Evolutionary conservation across 2,888 invertebrate genomes (phyloP), one percentile per base, ranked within the genome.

Genomic region (Synanthedon formicaeformis): DNA sequence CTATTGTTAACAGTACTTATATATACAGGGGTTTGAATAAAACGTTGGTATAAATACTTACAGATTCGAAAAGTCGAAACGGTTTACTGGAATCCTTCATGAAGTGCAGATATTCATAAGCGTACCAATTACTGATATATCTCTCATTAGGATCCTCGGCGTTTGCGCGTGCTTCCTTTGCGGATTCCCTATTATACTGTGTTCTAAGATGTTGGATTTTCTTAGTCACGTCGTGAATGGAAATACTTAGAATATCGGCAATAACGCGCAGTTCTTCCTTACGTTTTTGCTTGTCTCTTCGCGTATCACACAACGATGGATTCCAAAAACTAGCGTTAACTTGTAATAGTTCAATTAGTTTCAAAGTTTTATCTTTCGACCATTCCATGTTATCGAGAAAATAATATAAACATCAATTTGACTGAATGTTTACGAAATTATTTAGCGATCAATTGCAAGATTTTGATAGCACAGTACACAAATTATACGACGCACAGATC

Each of bases 201-300:
- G 91, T 90, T 4, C 90, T 78, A 45, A 90, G 71, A 55, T 90
- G 90, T 58, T 90, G 91, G 52, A 90, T 89, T 59, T 90, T 90
- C 61, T 90, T 90, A 1, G 90, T 90, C 27, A 87, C 77, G 58
- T 90, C 90, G 4, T 83, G 78, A 23, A 72, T 75, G 60, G 70
- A 74, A 56, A 86, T 75, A 6, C 73, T 75, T 14, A 87, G 69
- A 52, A 77, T 65, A 18, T 78, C 78, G 0, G 86, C 71, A 60
- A 87, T 84, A n/a, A 68, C 67, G 1, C 81, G 73, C 54, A 87
- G 60, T 57, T 85, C 84, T 53, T 83, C 83, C 55, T 75, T 81
- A 10, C 87, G 78, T 61, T 84, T 87, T 60, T 84, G 85, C 65
- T 87, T 87, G 54, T 82, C 84, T 48, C 79, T 68, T 14, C 87